Evolutionary conservation across 2,797 vertebrate species (phyloP).

Genomic region (Hemitrygon akajei): DNA sequence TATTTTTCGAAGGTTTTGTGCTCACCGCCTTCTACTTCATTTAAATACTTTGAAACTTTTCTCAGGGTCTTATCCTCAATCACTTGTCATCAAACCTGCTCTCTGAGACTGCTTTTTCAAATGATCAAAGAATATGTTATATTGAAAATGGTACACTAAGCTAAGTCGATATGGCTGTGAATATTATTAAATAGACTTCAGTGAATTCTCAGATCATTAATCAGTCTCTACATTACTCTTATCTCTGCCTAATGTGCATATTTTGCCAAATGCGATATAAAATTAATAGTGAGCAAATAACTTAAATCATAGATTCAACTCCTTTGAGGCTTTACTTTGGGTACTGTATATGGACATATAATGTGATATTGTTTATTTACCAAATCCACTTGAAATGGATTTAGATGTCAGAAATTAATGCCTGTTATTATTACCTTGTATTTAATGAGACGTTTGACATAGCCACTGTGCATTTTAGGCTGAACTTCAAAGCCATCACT

Average conservation of each 20-base stretch:
- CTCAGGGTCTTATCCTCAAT: background rate
- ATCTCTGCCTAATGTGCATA: background rate
- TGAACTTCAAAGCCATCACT: background rate
- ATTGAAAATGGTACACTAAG: background rate
- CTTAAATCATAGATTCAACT: background rate
- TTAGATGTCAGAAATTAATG: slow-evolving; percentile 5
- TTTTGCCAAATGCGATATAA: background rate
- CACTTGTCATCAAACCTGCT: background rate
- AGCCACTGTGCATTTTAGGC: background rate
- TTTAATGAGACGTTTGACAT: background rate
- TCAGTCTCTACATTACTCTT: background rate
- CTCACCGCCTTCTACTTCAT: background rate
- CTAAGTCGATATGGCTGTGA: background rate
- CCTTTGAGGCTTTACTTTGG: background rate
- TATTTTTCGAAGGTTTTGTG: background rate
- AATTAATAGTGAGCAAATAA: background rate
- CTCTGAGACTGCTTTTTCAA: background rate
- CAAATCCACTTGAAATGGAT: background rate
- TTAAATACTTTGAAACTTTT: background rate
- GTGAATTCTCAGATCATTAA: slow-evolving; percentile 14
- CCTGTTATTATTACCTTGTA: background rate
- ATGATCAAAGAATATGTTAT: background rate
- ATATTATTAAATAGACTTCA: background rate
- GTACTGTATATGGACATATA: background rate
- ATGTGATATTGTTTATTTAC: background rate